Percentiles rank a stretch among this genome's conserved stretches.
Conservation (phyloP, 1,140 invertebrate species). For the Zaprionus davidi region DNA sequence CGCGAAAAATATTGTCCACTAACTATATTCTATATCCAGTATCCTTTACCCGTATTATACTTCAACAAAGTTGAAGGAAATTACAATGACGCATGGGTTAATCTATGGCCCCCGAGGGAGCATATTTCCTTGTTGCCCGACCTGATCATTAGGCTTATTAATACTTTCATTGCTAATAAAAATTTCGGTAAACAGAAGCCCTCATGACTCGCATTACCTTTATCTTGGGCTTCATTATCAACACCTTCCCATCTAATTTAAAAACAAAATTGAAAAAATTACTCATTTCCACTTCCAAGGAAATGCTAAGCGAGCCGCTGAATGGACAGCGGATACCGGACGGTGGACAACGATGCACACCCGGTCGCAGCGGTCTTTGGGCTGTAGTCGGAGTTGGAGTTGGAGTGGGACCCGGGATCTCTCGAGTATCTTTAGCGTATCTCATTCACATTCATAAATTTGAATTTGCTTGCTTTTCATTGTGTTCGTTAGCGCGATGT, state of each 20-base stretch:
- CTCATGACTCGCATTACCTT: slow-evolving; percentile 44
- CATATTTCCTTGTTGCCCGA: slow-evolving; percentile 17
- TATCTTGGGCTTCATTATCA: slow-evolving; percentile 62
- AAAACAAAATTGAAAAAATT: slow-evolving; percentile 70
- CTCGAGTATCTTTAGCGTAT: slow-evolving; percentile 68
- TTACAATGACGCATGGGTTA: not conserved
- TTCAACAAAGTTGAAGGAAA: not conserved
- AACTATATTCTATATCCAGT: not conserved
- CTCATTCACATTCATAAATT: slow-evolving; percentile 83
- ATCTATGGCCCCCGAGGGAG: not conserved
- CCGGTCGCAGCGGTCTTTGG: slow-evolving; percentile 34
- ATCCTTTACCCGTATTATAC: not conserved
- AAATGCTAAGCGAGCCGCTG: slow-evolving; percentile 67
- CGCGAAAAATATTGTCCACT: not conserved
- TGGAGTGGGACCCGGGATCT: not conserved
- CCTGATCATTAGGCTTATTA: slow-evolving; percentile 46
- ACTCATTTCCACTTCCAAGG: slow-evolving; percentile 83
- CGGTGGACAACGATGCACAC: slow-evolving; percentile 20
- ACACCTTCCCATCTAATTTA: slow-evolving; percentile 71
- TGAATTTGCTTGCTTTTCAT: slow-evolving; percentile 67
- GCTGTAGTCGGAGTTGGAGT: not conserved
- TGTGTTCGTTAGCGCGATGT: slow-evolving; percentile 66
- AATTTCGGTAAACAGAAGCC: slow-evolving; percentile 43
- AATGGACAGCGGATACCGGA: slow-evolving; percentile 25
- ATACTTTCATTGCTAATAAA: slow-evolving; percentile 43